Conservation (phyloP, 2,113 vertebrate genomes). For the Muntiacus reevesi region DNA sequence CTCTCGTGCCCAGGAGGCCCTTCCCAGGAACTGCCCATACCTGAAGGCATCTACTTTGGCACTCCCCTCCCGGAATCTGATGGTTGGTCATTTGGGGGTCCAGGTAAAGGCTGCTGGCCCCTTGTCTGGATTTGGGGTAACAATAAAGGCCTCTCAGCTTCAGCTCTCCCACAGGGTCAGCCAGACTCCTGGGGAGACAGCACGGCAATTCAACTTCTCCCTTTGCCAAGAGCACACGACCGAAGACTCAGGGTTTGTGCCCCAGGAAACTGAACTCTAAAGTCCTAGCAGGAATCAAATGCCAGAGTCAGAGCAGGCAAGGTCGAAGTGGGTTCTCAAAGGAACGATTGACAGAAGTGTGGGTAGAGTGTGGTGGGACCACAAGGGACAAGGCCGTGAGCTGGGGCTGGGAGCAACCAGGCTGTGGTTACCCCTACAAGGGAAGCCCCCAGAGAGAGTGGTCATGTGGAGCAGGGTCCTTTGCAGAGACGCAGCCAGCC, state of each 20-base stretch:
- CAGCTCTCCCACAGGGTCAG: neutral
- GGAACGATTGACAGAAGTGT: neutral
- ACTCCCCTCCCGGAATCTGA: accelerated
- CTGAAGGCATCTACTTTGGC: neutral
- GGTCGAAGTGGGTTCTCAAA: neutral
- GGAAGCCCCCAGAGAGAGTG: neutral
- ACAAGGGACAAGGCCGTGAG: neutral
- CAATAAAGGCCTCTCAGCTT: neutral
- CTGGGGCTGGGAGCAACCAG: neutral
- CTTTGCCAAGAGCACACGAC: neutral
- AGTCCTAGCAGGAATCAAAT: neutral
- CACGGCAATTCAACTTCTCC: neutral
- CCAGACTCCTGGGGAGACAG: neutral
- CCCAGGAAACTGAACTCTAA: too few species aligned
- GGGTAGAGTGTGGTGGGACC: neutral
- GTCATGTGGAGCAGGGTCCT: neutral
- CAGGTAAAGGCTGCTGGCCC: neutral
- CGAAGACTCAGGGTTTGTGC: neutral
- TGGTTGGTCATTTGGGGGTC: neutral
- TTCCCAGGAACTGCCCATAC: neutral
- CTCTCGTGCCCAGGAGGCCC: neutral
- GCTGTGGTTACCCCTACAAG: neutral
- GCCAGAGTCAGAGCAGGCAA: neutral
- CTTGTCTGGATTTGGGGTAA: neutral
- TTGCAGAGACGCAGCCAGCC: neutral